phyloP scores from a whole-genome alignment of 2,888 invertebrate species.

The Synergus umbraculus region DNA sequence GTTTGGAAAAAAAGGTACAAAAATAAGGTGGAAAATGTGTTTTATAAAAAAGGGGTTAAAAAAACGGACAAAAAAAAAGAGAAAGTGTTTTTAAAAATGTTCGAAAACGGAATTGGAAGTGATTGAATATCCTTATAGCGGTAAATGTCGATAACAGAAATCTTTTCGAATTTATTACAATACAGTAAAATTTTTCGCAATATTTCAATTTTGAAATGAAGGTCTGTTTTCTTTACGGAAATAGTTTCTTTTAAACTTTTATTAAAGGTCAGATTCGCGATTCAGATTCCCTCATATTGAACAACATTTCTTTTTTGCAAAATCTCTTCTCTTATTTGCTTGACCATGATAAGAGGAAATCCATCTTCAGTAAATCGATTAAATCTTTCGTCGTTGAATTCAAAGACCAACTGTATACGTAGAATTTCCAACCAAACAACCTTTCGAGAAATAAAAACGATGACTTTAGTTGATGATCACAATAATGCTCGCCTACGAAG shows the following conservation, averaged over 20 bases:
- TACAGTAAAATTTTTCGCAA: background rate
- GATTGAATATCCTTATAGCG: too few relatives aligned
- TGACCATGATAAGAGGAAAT: background rate
- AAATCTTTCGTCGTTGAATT: background rate
- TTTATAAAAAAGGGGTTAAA: too few relatives aligned
- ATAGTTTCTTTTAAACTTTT: background rate
- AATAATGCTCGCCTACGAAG: constrained; percentile 18
- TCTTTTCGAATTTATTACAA: background rate
- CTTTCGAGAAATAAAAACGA: background rate
- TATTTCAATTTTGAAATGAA: background rate
- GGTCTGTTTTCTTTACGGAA: background rate
- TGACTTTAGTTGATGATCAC: constrained; percentile 5
- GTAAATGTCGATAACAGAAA: too few relatives aligned
- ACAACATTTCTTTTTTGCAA: background rate
- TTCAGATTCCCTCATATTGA: background rate
- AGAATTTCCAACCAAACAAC: background rate
- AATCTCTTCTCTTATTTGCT: background rate
- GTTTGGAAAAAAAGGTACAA: too few relatives aligned
- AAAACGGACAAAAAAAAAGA: too few relatives aligned
- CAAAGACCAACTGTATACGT: background rate
- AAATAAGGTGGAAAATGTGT: too few relatives aligned
- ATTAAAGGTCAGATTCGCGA: background rate
- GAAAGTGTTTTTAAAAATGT: too few relatives aligned
- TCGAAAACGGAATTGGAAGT: too few relatives aligned
- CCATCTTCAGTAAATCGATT: background rate